Evolutionary conservation across 2,113 vertebrate genomes (phyloP).

Genomic region (Ariopsis seemanni): DNA sequence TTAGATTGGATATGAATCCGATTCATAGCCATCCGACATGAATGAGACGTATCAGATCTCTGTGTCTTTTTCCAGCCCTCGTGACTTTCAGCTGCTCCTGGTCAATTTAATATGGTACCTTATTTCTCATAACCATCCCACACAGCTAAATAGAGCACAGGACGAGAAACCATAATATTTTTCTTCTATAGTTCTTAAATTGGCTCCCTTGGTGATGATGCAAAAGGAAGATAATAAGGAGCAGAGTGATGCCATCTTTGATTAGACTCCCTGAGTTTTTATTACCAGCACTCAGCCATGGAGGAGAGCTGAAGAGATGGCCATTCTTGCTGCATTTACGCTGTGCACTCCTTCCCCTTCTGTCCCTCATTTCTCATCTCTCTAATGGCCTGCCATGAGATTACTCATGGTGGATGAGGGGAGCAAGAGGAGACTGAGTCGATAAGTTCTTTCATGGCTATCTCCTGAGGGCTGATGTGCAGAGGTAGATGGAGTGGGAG

Average conservation of each 20-base stretch:
- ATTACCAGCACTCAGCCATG: constrained; percentile 49
- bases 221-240: constrained; percentile 37
- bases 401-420: constrained; percentile 40
- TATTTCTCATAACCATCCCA: constrained; percentile 49
- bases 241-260: constrained; percentile 34
- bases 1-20: too few species aligned
- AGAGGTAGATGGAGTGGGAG: not conserved
- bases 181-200: constrained; percentile 48
- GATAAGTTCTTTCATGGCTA: constrained; percentile 26
- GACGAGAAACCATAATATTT: constrained; percentile 42
- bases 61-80: not conserved
- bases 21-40: too few species aligned
- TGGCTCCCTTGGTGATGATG: constrained; percentile 42
- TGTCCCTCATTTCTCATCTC: constrained; percentile 31
- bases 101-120: constrained; percentile 40
- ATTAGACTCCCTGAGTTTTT: constrained; percentile 43
- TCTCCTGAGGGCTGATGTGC: constrained; percentile 23
- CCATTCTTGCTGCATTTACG: not conserved
- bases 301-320: constrained; percentile 33
- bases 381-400: constrained; percentile 55
- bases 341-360: not conserved
- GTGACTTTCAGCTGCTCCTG: constrained; percentile 17
- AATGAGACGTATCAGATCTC: not conserved
- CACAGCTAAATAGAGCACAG: not conserved
- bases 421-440: constrained; percentile 16